phyloP scores from a whole-genome alignment of 2,888 invertebrate species.

The Choreutis nemorana region DNA sequence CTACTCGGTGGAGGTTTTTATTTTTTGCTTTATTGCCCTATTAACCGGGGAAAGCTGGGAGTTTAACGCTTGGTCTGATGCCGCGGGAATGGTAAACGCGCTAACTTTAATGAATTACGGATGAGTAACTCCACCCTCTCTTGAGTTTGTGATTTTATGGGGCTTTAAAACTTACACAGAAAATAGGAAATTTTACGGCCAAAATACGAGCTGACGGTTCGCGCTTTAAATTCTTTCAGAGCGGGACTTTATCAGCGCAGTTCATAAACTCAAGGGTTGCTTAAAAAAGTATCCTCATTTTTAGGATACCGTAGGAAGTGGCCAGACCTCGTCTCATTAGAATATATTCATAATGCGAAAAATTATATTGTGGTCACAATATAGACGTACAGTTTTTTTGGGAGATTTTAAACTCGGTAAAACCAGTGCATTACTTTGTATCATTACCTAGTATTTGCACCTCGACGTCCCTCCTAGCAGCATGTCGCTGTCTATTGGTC shows the following conservation, averaged over 20 bases:
- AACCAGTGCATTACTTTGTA: too few species aligned
- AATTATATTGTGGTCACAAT: too few species aligned
- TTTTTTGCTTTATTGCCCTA: conserved; percentile 51
- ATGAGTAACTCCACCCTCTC: conserved; percentile 45
- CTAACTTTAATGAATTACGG: conserved; percentile 60
- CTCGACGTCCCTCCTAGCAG: conserved; percentile 78
- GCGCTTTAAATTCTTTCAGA: background rate
- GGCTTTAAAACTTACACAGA: conserved; percentile 41
- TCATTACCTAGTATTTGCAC: conserved; percentile 78
- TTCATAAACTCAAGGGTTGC: too few species aligned
- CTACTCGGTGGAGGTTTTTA: conserved; percentile 25
- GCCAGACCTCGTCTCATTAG: too few species aligned
- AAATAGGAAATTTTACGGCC: conserved; percentile 40
- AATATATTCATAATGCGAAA: too few species aligned
- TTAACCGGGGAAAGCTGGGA: conserved; percentile 37
- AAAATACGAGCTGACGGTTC: conserved; percentile 18
- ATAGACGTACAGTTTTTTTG: too few species aligned
- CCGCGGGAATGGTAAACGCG: conserved; percentile 45
- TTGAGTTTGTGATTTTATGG: conserved; percentile 50
- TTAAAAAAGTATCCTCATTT: too few species aligned
- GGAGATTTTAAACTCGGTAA: too few species aligned
- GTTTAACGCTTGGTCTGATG: conserved; percentile 38
- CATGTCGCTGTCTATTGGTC: conserved; percentile 81
- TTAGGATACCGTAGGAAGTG: too few species aligned
- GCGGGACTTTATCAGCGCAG: too few species aligned